A percentile compares a stretch with the other conserved stretches of the same genome.
These are phyloP conservation scores for Carollia perspicillata DNA, from an alignment of 2,113 vertebrate genomes.

Conservation along the genomic window DNA sequence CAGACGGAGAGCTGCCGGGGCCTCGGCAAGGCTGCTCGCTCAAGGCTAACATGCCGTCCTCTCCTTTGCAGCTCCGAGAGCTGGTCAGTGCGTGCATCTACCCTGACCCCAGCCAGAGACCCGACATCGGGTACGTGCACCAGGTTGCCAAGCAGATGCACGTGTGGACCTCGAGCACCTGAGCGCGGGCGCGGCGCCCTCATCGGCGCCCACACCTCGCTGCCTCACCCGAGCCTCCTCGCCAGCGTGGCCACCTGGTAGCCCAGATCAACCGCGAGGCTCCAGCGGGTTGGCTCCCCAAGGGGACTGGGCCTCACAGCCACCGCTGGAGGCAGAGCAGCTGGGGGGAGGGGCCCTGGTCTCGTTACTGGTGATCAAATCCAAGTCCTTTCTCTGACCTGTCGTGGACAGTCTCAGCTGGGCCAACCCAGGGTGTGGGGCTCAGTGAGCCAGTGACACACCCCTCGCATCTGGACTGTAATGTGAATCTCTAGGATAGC, in stretches of 20 bases:
- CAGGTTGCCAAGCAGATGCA: slow-evolving; percentile 91
- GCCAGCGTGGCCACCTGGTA: slow-evolving; percentile 74
- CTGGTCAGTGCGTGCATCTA: slow-evolving; percentile 92
- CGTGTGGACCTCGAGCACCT: slow-evolving; percentile 87
- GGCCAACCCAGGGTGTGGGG: slow-evolving; percentile 60
- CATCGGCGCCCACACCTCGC: slow-evolving; percentile 69
- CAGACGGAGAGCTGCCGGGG: rapidly evolving
- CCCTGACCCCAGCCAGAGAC: slow-evolving; percentile 86
- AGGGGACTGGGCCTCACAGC: slow-evolving; percentile 69
- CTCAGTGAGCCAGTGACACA: slow-evolving; percentile 26
- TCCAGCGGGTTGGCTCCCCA: slow-evolving; percentile 68
- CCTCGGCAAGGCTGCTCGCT: not conserved
- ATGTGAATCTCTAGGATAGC: slow-evolving; percentile 84
- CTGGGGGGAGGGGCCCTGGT: not conserved
- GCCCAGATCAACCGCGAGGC: slow-evolving; percentile 55
- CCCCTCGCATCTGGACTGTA: slow-evolving; percentile 75
- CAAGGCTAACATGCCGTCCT: not conserved
- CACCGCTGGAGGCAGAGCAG: slow-evolving; percentile 73
- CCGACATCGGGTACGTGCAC: slow-evolving; percentile 88
- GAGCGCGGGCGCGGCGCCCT: slow-evolving; percentile 19
- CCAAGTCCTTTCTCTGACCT: slow-evolving; percentile 79
- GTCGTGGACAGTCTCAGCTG: slow-evolving; percentile 80
- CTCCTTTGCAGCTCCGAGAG: slow-evolving; percentile 84
- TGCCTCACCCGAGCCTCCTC: slow-evolving; percentile 83
- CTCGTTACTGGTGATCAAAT: slow-evolving; percentile 73